These are phyloP conservation scores for Lutjanus argentimaculatus DNA, from an alignment of 2,797 vertebrate genomes.

Conservation along the genomic window DNA sequence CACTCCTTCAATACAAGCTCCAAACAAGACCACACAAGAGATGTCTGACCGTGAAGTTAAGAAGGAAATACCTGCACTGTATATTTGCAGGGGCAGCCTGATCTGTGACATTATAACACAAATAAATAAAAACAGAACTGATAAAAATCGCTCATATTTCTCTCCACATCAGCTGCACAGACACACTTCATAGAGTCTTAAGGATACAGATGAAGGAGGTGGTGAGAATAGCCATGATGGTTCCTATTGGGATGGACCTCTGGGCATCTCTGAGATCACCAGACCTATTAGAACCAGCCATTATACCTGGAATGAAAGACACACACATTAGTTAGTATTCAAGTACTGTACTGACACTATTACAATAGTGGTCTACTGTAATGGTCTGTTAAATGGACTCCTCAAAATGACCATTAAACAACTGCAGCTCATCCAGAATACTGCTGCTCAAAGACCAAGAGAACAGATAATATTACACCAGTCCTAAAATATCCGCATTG, in stretches of 20 bases:
- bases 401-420: too few relatives aligned
- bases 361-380: too few relatives aligned
- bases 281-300: constrained; percentile 97
- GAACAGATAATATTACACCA: too few relatives aligned
- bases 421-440: too few relatives aligned
- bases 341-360: too few relatives aligned
- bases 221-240: constrained; percentile 94
- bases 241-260: constrained; percentile 95
- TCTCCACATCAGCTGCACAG: background rate
- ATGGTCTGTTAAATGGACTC: too few relatives aligned
- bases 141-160: background rate
- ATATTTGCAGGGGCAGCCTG: background rate
- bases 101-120: background rate
- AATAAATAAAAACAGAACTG: background rate
- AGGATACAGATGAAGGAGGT: constrained; percentile 98
- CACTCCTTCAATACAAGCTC: constrained; percentile 96
- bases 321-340: background rate
- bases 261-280: constrained; percentile 95
- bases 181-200: background rate
- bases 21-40: constrained; percentile 94
- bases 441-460: too few relatives aligned
- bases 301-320: constrained; percentile 89
- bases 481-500: too few relatives aligned
- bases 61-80: constrained; percentile 47
- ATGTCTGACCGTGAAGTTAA: constrained; percentile 89